Evolutionary conservation across 2,113 vertebrate genomes (phyloP).

Genomic region (Balaeniceps rex): DNA sequence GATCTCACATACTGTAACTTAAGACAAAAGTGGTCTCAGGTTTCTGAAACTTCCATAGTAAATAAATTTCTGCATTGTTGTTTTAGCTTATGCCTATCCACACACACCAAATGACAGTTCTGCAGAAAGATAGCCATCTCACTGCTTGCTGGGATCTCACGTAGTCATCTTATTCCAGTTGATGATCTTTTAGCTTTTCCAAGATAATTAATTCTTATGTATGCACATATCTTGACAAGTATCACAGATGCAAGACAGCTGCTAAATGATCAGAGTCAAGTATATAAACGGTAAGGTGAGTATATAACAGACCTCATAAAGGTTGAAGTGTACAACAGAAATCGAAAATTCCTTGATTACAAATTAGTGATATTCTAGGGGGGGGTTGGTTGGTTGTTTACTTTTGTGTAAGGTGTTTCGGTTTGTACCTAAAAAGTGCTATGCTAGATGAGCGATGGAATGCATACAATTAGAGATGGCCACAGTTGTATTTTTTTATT

Average conservation of each 20-base stretch:
- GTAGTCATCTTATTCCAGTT: no score
- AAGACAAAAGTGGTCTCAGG: neutral
- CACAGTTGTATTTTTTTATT: neutral
- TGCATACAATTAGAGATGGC: accelerated
- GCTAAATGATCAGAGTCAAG: neutral
- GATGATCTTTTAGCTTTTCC: neutral
- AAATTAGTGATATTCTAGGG: neutral
- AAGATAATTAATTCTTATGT: neutral
- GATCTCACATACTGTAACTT: neutral
- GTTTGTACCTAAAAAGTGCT: neutral
- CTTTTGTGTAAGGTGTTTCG: neutral
- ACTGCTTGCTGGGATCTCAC: neutral
- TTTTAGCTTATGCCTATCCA: neutral
- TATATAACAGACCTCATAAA: neutral
- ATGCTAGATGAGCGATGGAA: neutral
- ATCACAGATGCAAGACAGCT: neutral
- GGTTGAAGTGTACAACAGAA: neutral
- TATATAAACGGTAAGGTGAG: neutral
- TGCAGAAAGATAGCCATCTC: neutral
- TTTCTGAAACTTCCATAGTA: neutral
- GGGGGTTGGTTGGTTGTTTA: accelerated
- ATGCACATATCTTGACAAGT: neutral
- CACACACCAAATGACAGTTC: neutral
- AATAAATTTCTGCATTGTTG: neutral
- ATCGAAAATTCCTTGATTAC: neutral